Base-by-base conservation (phyloP, 2,888 invertebrate species). In the Drosophila limbata region DNA sequence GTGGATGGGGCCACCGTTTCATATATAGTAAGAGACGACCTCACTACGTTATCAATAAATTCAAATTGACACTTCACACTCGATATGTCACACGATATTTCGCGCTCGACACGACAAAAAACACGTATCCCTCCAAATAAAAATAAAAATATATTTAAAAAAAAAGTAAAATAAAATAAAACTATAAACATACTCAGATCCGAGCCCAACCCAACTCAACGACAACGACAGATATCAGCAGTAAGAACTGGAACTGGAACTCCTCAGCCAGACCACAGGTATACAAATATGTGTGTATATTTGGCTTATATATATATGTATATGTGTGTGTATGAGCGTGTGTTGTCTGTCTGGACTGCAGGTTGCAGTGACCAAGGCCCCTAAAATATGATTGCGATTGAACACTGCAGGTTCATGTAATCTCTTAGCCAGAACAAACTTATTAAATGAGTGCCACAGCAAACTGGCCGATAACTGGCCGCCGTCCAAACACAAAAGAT, bases 351-450 rank as follows among this genome's bases (percentile, higher is more conserved):
- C 63, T 52, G 40, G 28, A 51, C 39, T 47, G 70, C 65, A 65
- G 70, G 60, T 57, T 65, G 50, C 47, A 50, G 39, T 42, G 50
- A 42, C 60, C 55, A 48, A 40, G 73, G 55, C 56, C 63, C 69
- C 74, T 78, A 69, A 82, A 83, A 85, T 89, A 89, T 89, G 90
- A 91, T 89, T 90, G 89, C 88, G 81, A 79, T 86, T 89, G 84
- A 90, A 91, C 91, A 91, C 82, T 90, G 90, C 91, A 91, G 91
- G 91, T 91, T 91, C 91, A 91, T 91, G 91, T 91, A 91, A 91
- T 91, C 91, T 91, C 88, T 91, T 90, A 90, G 90, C 79, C 81
- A 79, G 84, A 81, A 81, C 87, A 90, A 82, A 87, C 74, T 80
- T 76, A 77, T 84, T 84, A 84, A 87, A 84, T 84, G 90, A 87